phyloP scores from a whole-genome alignment of 1,140 invertebrate genomes.

The Elymnias hypermnestra region DNA sequence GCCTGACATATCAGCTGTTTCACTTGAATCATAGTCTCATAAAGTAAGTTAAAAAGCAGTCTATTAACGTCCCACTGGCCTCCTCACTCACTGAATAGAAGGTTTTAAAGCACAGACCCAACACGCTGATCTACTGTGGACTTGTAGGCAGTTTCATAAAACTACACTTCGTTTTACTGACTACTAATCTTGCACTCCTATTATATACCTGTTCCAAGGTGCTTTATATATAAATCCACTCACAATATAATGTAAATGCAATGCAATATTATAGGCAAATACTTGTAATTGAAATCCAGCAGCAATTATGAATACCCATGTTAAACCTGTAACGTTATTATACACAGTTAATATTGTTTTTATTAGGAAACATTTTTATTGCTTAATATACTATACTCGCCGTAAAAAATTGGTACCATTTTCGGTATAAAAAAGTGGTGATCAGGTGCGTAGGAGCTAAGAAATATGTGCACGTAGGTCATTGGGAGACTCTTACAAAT shows the following conservation, averaged over 20 bases:
- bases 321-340: conserved; percentile 6
- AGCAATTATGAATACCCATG: conserved; percentile 4
- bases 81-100: too few relatives aligned
- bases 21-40: too few relatives aligned
- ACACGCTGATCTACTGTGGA: too few relatives aligned
- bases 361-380: too few relatives aligned
- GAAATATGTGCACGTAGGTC: conserved; percentile 32
- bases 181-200: too few relatives aligned
- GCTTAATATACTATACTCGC: too few relatives aligned
- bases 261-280: not conserved
- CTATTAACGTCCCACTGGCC: too few relatives aligned
- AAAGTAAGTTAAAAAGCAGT: too few relatives aligned
- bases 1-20: too few relatives aligned
- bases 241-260: conserved; percentile 16
- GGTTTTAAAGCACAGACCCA: too few relatives aligned
- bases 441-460: conserved; percentile 26
- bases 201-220: conserved; percentile 32
- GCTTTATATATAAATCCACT: conserved; percentile 16
- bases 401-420: conserved; percentile 27
- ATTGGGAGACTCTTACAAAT: conserved; percentile 30
- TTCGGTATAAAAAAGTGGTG: conserved; percentile 30
- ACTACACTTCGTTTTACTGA: too few relatives aligned
- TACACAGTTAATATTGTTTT: not conserved
- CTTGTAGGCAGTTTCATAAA: too few relatives aligned
- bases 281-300: conserved; percentile 4